Conservation (phyloP, 2,888 invertebrate species). For the Doris montereyensis region DNA sequence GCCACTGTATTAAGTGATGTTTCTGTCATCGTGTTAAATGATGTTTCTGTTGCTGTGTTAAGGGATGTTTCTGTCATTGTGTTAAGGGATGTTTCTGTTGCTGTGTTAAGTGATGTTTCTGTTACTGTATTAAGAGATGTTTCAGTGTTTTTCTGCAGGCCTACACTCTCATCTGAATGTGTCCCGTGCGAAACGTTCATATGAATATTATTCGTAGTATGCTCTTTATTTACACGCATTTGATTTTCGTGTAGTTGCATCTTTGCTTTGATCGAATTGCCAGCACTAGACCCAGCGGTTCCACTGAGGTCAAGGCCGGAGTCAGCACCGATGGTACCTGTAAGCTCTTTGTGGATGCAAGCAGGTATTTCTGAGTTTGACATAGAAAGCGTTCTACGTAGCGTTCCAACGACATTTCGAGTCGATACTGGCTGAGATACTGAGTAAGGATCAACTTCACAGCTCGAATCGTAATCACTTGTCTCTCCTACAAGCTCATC, state of each 20-base stretch:
- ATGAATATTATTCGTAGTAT: no score
- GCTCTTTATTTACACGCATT: no score
- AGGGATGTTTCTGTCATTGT: no score
- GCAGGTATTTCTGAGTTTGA: constrained; percentile 55
- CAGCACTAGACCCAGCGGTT: constrained; percentile 15
- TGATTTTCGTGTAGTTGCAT: background rate
- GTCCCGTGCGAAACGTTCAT: no score
- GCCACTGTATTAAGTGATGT: no score
- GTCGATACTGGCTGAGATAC: constrained; percentile 62
- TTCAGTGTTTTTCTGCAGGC: no score
- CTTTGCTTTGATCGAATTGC: background rate
- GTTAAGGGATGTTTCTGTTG: no score
- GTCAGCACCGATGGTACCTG: constrained; percentile 51
- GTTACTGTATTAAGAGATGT: no score
- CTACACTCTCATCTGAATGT: no score
- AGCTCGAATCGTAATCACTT: constrained; percentile 67
- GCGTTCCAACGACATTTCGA: constrained; percentile 43
- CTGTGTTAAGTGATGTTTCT: no score
- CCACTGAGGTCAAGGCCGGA: constrained; percentile 60
- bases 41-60: no score
- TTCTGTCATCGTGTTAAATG: no score
- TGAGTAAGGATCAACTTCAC: constrained; percentile 60
- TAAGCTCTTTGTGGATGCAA: constrained; percentile 14
- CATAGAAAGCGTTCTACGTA: constrained; percentile 45
- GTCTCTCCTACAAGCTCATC: constrained; percentile 59